phyloP scores from a whole-genome alignment of 2,888 invertebrate species.

The Tetheella fluctuosa region DNA sequence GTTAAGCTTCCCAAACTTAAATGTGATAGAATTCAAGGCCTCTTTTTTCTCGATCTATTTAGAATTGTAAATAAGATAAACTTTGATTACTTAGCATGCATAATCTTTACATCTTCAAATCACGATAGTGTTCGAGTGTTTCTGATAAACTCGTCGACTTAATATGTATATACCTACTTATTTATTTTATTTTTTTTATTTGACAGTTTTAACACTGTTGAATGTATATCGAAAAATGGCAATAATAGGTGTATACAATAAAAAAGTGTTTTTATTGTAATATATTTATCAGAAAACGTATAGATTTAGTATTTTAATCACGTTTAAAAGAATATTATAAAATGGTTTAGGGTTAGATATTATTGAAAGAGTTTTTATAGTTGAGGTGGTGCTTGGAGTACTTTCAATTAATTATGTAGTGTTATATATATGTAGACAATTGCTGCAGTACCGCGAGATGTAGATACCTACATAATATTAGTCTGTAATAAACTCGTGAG shows the following conservation, averaged over 20 bases:
- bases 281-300: conserved; percentile 65
- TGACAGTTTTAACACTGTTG: conserved; percentile 46
- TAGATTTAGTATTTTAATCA: conserved; percentile 65
- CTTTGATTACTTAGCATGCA: conserved; percentile 55
- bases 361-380: conserved; percentile 58
- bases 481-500: conserved; percentile 55
- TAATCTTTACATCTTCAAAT: conserved; percentile 65
- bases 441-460: conserved; percentile 9
- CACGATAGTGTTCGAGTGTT: conserved; percentile 60
- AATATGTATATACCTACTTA: conserved; percentile 58
- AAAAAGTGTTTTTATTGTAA: conserved; percentile 67
- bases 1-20: conserved; percentile 67
- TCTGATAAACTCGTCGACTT: conserved; percentile 47
- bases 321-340: conserved; percentile 56
- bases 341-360: conserved; percentile 68
- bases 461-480: conserved; percentile 38
- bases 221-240: conserved; percentile 70
- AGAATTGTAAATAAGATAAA: conserved; percentile 80
- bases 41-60: conserved; percentile 66
- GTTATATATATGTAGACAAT: conserved; percentile 17
- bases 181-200: conserved; percentile 58
- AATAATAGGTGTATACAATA: conserved; percentile 80
- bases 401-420: conserved; percentile 44
- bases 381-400: conserved; percentile 68
- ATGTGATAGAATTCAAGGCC: conserved; percentile 79